These are phyloP conservation scores for Sciurus niger DNA, from an alignment of 2,113 vertebrate genomes.

Conservation along the genomic window DNA sequence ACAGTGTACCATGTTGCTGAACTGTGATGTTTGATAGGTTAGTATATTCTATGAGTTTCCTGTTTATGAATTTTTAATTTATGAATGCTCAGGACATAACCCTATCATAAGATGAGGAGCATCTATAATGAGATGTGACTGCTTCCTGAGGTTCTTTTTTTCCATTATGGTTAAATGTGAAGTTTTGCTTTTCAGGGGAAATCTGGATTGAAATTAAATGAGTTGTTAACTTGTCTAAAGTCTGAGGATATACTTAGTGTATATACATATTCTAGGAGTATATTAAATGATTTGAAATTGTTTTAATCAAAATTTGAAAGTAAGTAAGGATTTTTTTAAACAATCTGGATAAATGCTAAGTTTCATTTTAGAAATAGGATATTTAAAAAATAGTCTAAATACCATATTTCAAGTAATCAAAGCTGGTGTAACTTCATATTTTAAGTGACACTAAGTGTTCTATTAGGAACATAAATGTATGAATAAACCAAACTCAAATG, in stretches of 20 bases:
- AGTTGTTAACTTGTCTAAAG: background rate
- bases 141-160: background rate
- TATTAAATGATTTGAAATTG: background rate
- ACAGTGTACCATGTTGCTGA: background rate
- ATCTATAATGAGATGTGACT: slow-evolving; percentile 1
- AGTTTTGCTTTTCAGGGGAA: background rate
- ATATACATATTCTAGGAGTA: background rate
- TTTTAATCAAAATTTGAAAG: background rate
- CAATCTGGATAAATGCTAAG: background rate
- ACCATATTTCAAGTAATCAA: background rate
- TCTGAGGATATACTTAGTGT: slow-evolving; percentile 14
- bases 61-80: background rate
- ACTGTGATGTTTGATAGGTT: background rate
- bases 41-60: background rate
- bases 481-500: background rate
- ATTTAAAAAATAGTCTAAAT: background rate
- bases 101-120: background rate
- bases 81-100: background rate
- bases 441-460: background rate
- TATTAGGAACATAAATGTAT: background rate
- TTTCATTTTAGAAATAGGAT: background rate
- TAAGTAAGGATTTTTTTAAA: background rate
- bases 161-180: slow-evolving; percentile 18
- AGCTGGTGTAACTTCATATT: background rate
- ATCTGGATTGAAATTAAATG: slow-evolving; percentile 16